A percentile compares a stretch with the other conserved stretches of the same genome.
These are phyloP conservation scores for Drepana falcataria DNA, from an alignment of 2,888 invertebrate genomes.

Conservation along the genomic window DNA sequence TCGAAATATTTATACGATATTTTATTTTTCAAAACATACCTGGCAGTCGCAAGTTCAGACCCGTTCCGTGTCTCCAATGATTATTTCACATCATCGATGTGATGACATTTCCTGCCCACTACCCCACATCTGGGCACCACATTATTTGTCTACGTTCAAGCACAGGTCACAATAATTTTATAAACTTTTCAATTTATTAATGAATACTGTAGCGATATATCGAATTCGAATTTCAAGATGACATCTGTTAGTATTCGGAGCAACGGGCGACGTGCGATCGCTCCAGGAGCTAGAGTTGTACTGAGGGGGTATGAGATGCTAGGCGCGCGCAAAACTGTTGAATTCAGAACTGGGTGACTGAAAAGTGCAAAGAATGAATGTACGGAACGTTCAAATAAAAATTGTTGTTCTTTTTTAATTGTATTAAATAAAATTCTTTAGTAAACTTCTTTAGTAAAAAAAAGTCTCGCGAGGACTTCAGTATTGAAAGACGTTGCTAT, in stretches of 20 bases:
- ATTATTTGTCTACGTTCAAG: constrained; percentile 36
- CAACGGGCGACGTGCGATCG: constrained; percentile 38
- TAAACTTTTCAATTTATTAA: constrained; percentile 17
- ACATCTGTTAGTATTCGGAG: constrained; percentile 30
- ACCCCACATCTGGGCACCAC: constrained; percentile 58
- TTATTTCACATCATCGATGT: constrained; percentile 45
- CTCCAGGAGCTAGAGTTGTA: constrained; percentile 24
- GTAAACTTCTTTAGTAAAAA: too few relatives aligned
- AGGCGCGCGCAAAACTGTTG: constrained; percentile 75
- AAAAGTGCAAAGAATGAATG: constrained; percentile 32
- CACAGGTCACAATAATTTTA: constrained; percentile 33
- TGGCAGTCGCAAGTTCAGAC: constrained; percentile 40
- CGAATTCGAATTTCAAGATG: constrained; percentile 23
- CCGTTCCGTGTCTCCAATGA: constrained; percentile 21
- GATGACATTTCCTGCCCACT: constrained; percentile 35
- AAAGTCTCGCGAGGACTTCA: too few relatives aligned
- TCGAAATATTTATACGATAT: too few relatives aligned
- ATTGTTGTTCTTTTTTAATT: neutral
- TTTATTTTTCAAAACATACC: too few relatives aligned
- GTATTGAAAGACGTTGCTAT: too few relatives aligned
- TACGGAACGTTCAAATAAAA: constrained; percentile 9
- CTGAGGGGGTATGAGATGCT: constrained; percentile 41
- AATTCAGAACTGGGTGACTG: constrained; percentile 37
- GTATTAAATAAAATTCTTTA: neutral
- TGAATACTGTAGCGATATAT: constrained; percentile 8